Evolutionary conservation across 2,113 vertebrate species (phyloP).

Genomic region (Entomyzon cyanotis): DNA sequence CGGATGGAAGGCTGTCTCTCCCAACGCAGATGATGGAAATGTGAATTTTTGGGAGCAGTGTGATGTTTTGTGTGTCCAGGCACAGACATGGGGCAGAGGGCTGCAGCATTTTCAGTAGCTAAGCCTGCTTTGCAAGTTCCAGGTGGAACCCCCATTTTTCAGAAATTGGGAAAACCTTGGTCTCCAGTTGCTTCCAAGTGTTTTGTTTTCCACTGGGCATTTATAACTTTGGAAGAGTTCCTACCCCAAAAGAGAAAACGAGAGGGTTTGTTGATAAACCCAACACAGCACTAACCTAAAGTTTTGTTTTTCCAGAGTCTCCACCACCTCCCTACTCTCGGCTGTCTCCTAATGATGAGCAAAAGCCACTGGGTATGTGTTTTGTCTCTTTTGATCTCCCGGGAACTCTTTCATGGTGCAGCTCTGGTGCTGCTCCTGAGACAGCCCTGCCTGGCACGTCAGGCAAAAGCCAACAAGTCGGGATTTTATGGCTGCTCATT

Average conservation of each 20-base stretch:
- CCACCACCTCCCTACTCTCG: constrained; percentile 97
- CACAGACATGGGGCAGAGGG: accelerated
- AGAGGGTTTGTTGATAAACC: background rate
- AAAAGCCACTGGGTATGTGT: constrained; percentile 97
- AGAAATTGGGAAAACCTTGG: background rate
- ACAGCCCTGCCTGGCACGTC: background rate
- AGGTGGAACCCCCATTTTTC: background rate
- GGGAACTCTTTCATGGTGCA: background rate
- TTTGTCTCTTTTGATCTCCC: background rate
- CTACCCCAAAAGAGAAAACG: accelerated
- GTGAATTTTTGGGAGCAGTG: accelerated
- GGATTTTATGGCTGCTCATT: constrained; percentile 28
- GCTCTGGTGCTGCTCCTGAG: background rate
- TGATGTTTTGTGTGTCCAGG: background rate
- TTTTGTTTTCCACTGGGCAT: background rate
- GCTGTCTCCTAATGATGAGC: constrained; percentile 93
- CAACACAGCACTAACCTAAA: background rate
- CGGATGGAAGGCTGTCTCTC: background rate
- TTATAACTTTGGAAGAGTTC: background rate
- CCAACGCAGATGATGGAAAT: accelerated
- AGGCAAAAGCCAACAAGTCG: background rate
- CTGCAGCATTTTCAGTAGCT: background rate
- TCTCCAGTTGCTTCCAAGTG: background rate
- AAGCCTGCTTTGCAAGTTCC: background rate
- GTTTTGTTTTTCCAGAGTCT: constrained; percentile 86